Evolutionary conservation across 1,140 invertebrate species (phyloP), one percentile per base, ranked within the genome.

Genomic region (Philopotamus ludificatus): DNA sequence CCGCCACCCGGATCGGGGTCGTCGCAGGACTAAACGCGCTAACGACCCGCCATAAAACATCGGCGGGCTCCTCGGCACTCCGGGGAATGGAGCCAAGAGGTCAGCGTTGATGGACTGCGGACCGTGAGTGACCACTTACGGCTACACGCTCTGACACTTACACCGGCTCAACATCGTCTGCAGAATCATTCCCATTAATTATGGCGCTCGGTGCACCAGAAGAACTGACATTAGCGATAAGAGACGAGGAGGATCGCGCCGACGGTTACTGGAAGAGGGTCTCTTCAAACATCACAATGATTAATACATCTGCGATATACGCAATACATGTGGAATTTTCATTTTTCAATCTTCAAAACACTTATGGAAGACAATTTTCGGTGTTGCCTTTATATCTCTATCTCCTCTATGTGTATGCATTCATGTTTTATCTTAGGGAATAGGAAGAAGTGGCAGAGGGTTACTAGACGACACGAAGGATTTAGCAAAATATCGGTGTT

Each of bases 51-150:
- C 8, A 47, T 47, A 47, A 47, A 47, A 3, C 44, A 47, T 47
- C 44, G 44, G 44, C 44, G 10, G 15, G 44, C 44, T 47, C 15
- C 44, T 47, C 18, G 44, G 44, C 44, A 47, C 44, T 47, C 44
- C 44, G 15, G 44, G 44, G 44, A 47, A 8, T 16, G 44, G 3
- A 47, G 44, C 44, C 44, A 47, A 47, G 44, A 47, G 44, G 44
- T 47, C 44, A 47, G 18, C 44, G 8, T 47, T 47, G 44, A 47
- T 47, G 44, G 44, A 47, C 44, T 47, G 44, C 44, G 18, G 8
- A 9, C 44, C 44, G 44, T 47, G 44, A 47, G 18, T 47, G 44
- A 47, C 44, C 44, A 47, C 44, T 47, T 47, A 47, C 44, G 18
- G 18, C 44, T 15, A 7, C 10, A 12, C 44, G 15, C 18, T 47